A percentile compares a stretch with the other conserved stretches of the same genome.
These are phyloP conservation scores for Drosophila ananassae DNA, from an alignment of 1,140 invertebrate species.

Conservation along the genomic window DNA sequence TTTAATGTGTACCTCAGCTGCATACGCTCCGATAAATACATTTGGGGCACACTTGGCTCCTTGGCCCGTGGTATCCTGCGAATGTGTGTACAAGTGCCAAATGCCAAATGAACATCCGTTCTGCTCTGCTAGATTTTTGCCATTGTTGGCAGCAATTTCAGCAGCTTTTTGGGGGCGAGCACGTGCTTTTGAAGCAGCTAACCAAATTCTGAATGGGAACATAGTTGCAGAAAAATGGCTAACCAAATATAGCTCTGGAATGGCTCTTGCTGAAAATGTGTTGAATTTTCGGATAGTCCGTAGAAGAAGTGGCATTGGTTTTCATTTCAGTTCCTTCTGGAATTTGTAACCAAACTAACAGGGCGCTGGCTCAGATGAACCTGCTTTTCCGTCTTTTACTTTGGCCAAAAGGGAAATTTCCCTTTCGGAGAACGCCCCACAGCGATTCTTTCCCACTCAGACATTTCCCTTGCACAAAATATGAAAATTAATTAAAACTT, in stretches of 20 bases:
- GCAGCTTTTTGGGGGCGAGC: constrained; percentile 10
- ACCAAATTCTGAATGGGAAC: constrained; percentile 24
- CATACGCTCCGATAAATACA: constrained; percentile 50
- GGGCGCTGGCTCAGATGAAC: constrained; percentile 19
- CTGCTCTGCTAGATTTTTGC: constrained; percentile 36
- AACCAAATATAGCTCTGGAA: constrained; percentile 4
- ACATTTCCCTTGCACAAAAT: constrained; percentile 66
- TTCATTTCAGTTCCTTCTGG: constrained; percentile 1
- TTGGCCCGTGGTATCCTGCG: constrained; percentile 21
- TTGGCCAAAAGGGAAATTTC: constrained; percentile 38
- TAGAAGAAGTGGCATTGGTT: background rate
- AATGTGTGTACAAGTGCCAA: constrained; percentile 17
- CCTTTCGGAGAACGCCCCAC: constrained; percentile 20
- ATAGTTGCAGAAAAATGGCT: constrained; percentile 23
- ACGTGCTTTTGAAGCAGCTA: constrained; percentile 24
- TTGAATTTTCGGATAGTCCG: background rate
- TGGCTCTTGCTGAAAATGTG: background rate
- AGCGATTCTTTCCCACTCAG: constrained; percentile 22
- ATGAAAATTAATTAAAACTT: constrained; percentile 82
- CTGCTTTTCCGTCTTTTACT: constrained; percentile 12
- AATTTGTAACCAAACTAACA: constrained; percentile 23
- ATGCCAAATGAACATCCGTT: constrained; percentile 58
- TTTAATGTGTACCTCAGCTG: constrained; percentile 53
- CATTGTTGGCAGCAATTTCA: constrained; percentile 33
- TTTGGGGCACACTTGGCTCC: constrained; percentile 49